Percentiles rank a stretch among this genome's conserved stretches.
These are phyloP conservation scores for Polypedilum pembai DNA, from an alignment of 1,140 invertebrate genomes.

Conservation along the genomic window DNA sequence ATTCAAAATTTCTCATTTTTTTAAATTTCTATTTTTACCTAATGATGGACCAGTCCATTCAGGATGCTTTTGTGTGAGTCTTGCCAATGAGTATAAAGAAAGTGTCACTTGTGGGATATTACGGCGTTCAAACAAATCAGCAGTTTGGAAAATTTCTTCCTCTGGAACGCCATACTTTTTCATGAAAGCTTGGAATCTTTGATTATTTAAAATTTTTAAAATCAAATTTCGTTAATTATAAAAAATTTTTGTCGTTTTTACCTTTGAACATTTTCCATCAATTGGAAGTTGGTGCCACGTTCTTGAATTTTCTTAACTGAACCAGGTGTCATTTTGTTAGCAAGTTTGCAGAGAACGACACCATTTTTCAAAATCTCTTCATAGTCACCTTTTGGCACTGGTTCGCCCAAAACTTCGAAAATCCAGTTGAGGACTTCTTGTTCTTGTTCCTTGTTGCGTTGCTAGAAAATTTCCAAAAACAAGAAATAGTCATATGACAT, in stretches of 20 bases:
- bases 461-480: slow-evolving; percentile 50
- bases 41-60: slow-evolving; percentile 83
- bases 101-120: slow-evolving; percentile 95
- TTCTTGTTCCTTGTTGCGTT: slow-evolving; percentile 86
- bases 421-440: slow-evolving; percentile 88
- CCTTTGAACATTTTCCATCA: slow-evolving; percentile 98
- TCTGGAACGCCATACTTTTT: slow-evolving; percentile 92
- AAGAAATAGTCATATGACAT: slow-evolving; percentile 5
- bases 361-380: slow-evolving; percentile 92
- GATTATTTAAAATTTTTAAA: slow-evolving; percentile 35
- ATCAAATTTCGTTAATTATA: neutral
- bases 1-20: too few relatives aligned
- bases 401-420: slow-evolving; percentile 75
- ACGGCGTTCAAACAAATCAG: slow-evolving; percentile 91
- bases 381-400: slow-evolving; percentile 70
- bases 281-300: slow-evolving; percentile 92
- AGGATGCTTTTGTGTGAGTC: slow-evolving; percentile 87
- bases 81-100: slow-evolving; percentile 77
- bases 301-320: slow-evolving; percentile 94
- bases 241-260: slow-evolving; percentile 33
- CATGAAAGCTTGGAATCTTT: slow-evolving; percentile 87
- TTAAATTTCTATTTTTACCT: neutral
- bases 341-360: slow-evolving; percentile 84
- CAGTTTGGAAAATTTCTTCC: slow-evolving; percentile 97
- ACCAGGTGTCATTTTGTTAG: slow-evolving; percentile 91